Base-by-base conservation (phyloP, 2,888 invertebrate genomes). In the Pristionchus entomophagus region DNA sequence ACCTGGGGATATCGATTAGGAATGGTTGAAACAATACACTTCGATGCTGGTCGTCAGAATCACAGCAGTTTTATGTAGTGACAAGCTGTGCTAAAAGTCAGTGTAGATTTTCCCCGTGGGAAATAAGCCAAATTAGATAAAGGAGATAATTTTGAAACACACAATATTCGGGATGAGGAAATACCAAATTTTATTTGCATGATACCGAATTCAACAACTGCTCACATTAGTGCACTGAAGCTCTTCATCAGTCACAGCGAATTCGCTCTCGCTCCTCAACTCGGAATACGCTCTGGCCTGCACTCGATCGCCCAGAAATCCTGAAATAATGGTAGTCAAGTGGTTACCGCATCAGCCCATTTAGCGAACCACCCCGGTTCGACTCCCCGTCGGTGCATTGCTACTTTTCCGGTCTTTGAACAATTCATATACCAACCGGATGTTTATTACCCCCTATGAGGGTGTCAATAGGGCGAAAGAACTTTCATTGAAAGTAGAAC, bases 261-360 rank as follows among this genome's bases (percentile, higher is more conserved):
- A 90, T 22, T 90, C 89, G 29, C 80, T 86, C 17, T 85, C 84
- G 8, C 77, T 87, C 14, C 86, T 86, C 26, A 80, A 73, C 78
- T 88, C 90, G 3, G 90, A 89, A 69, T 90, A 90, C 0, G 90
- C 89, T 86, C 88, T 84, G 3, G 90, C 90, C 41, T 87, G 82
- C 0, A 90, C 89, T 41, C 87, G 73, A 17, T 87, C 81, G 3
- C 90, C 90, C 17, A 90, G 87, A 51, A 90, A 90, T 1, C 89
- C 90, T 90, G 80, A 41, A 86, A 32, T n/a, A n/a, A n/a, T n/a
- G n/a, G n/a, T n/a, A n/a, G n/a, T n/a, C n/a, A n/a, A n/a, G n/a
- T n/a, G n/a, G n/a, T n/a, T n/a, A n/a, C n/a, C n/a, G n/a, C n/a
- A n/a, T n/a, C n/a, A n/a, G n/a, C n/a, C n/a, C n/a, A n/a, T n/a